A percentile compares a stretch with the other conserved stretches of the same genome.
Evolutionary conservation across 2,888 invertebrate genomes (phyloP).

Genomic region (Limnephilus rhombicus): DNA sequence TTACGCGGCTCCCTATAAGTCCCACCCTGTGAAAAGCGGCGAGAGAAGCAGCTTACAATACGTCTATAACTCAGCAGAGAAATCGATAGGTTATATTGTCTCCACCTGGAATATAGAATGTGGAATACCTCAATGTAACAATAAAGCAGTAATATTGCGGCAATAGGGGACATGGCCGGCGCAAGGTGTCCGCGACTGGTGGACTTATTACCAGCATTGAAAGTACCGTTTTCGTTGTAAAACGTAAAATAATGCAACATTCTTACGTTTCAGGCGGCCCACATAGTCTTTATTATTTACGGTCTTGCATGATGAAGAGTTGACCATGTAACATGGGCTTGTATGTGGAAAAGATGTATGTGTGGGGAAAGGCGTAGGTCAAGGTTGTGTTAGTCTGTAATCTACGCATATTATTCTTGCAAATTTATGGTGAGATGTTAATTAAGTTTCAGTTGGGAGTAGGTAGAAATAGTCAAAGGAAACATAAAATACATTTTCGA

Average conservation of each 20-base stretch:
- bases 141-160: slow-evolving; percentile 35
- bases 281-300: neutral
- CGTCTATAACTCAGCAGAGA: neutral
- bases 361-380: neutral
- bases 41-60: neutral
- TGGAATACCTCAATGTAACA: slow-evolving; percentile 41
- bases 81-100: slow-evolving; percentile 48
- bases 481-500: no score
- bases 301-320: neutral
- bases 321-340: neutral
- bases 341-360: neutral
- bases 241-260: neutral
- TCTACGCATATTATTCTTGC: neutral
- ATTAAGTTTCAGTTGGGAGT: neutral
- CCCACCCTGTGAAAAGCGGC: neutral
- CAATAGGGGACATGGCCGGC: slow-evolving; percentile 23
- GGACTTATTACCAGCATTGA: neutral
- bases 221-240: slow-evolving; percentile 2
- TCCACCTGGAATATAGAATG: slow-evolving; percentile 43
- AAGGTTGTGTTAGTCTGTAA: neutral
- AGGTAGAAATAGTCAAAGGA: neutral
- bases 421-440: neutral
- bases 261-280: neutral
- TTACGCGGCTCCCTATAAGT: neutral
- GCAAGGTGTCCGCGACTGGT: slow-evolving; percentile 12